Base-by-base conservation (phyloP, 2,797 vertebrate species). In the Prunella strophiata region DNA sequence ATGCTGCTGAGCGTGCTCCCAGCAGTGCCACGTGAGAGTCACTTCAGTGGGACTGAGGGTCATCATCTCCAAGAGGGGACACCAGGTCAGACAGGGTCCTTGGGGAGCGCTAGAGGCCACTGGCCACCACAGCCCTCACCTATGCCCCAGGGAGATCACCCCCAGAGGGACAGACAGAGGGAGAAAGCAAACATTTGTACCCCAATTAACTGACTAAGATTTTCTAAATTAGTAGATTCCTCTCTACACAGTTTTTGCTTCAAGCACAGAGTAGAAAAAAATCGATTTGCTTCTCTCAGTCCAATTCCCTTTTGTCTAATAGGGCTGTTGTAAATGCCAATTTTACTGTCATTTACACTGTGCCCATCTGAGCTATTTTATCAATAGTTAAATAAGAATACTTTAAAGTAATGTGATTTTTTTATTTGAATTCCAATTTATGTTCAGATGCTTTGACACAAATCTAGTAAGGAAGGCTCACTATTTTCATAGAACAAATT, bases 361-460 rank as follows among this genome's bases (percentile, higher is more conserved):
- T 76, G 85, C 77, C 51, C 85, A 88, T 95, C 92, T 82, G 74
- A 96, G 93, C 85, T 88, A 66, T 96, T 96, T 94, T 91, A 94
- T 95, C 90, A 94, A 95, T 93, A 94, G 93, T 95, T 96, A 96
- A 96, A 96, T 95, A 96, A 96, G 95, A 95, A 96, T 90, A 94
- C 85, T 94, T 93, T 90, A 88, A 95, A 94, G 89, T 90, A 95
- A 93, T 86, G 88, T 81, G 91, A 82, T 90, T 93, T 95, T 95
- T 96, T 96, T 93, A 95, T 95, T 92, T 94, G 86, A 97, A 95
- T 95, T 93, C 86, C 88, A 76, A 92, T 96, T 94, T 93, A 76
- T 67, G 86, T 91, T 91, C 50, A 54, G 77, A 77, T 40, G 36
- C 81, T 74, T 95, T 94, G 93, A 95, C 93, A 95, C 88, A 96